phyloP scores from a whole-genome alignment of 2,888 invertebrate genomes.

The Tipula helvola region DNA sequence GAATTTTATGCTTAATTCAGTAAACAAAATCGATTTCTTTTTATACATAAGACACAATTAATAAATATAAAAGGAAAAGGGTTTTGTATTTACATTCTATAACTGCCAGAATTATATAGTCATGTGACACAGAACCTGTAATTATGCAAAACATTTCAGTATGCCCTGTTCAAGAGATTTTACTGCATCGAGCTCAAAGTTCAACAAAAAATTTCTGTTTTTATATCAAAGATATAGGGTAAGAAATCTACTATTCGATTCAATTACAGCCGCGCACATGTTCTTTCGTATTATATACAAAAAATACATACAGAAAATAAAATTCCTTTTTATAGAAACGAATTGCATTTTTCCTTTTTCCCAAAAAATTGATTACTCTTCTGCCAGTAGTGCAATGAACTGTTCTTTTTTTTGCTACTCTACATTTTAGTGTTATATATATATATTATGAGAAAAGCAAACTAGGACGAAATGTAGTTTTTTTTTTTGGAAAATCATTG shows the following conservation, averaged over 20 bases:
- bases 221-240: too few species aligned
- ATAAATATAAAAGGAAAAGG: too few species aligned
- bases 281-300: not conserved
- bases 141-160: too few species aligned
- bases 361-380: not conserved
- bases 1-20: too few species aligned
- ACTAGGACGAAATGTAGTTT: not conserved
- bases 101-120: too few species aligned
- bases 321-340: not conserved
- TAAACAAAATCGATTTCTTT: too few species aligned
- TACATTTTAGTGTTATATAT: not conserved
- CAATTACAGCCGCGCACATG: not conserved
- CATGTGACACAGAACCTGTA: too few species aligned
- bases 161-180: too few species aligned
- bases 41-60: too few species aligned
- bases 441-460: not conserved
- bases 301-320: not conserved
- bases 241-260: not conserved
- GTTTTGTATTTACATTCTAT: too few species aligned
- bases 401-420: not conserved
- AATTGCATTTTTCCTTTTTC: not conserved
- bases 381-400: not conserved
- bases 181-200: too few species aligned
- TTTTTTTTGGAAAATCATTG: not conserved
- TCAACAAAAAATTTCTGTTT: not conserved